Base-by-base conservation (phyloP, 2,113 vertebrate genomes). In the zebrafish (Danio rerio) region DNA sequence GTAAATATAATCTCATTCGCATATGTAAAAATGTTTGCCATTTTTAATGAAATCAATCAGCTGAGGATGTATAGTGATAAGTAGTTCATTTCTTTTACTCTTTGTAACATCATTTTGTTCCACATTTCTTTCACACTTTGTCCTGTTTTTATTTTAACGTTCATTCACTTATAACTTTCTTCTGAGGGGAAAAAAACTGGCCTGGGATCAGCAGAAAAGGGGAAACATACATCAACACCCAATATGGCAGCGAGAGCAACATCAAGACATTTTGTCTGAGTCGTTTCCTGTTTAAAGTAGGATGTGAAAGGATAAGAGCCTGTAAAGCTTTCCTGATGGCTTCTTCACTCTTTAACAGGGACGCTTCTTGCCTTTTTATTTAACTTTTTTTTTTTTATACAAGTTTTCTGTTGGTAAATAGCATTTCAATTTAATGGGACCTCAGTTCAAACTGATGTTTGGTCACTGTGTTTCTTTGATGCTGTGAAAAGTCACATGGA, bases 231-330 rank as follows among this genome's bases (percentile, higher is more conserved):
- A 55, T 65, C 76, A 66, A 79, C 76, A 66, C 76, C 76, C 76
- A 79, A 66, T 79, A 66, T 66, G 76, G 61, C 47, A 63, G 58
- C 12, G 13, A 62, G 76, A 66, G 16, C 50, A 79, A 55, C 76
- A 55, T 79, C 76, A 79, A 79, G 76, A 47, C 74, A 77, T 77
- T 77, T 77, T 62, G 74, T 50, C 45, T 49, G 20, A 63, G 58
- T 58, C 74, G 62, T 77, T 77, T 77, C 74, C 74, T 77, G 74
- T 77, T 77, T 77, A 79, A 79, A 79, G 76, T 66, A 43, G 76
- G 62, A 79, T 79, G 76, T 18, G 76, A 79, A 66, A 55, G 62
- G 76, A 79, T 79, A 79, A 79, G 59, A 77, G 74, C 74, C 45
- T 31, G 74, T 77, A 77, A 77, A 77, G 62, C 62, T 40, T 66